Percentiles rank a stretch among this genome's conserved stretches.
Conservation (phyloP, 2,797 vertebrate genomes). For the Platyrinchus mystaceus region DNA sequence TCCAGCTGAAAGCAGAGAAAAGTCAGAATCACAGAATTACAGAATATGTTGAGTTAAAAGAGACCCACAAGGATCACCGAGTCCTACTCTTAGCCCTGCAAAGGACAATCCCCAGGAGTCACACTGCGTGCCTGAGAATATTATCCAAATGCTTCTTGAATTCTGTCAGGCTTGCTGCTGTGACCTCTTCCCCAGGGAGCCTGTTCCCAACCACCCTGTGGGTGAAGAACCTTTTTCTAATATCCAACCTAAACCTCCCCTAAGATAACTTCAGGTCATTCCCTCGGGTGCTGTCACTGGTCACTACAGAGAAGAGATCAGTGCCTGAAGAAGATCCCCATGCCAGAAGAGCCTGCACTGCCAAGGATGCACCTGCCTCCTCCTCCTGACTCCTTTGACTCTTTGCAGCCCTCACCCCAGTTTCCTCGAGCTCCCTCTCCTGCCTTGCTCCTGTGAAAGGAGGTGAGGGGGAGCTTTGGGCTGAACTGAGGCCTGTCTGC, state of each 20-base stretch:
- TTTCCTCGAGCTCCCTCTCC: neutral
- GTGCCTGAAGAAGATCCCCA: neutral
- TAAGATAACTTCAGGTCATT: neutral
- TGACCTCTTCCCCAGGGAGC: neutral
- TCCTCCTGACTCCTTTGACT: fast-evolving
- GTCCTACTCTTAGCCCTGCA: neutral
- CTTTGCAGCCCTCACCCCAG: neutral
- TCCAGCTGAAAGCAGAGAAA: neutral
- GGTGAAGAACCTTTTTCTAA: neutral
- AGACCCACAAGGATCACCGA: neutral
- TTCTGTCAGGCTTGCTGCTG: neutral
- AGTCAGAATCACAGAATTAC: neutral
- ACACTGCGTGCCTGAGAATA: neutral
- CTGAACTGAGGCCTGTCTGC: fast-evolving
- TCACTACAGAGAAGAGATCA: neutral
- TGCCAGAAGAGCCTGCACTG: neutral
- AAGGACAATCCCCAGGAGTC: neutral
- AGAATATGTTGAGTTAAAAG: neutral
- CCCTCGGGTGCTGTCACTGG: neutral
- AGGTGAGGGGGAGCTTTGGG: neutral
- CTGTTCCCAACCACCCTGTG: neutral
- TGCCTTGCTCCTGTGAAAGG: neutral
- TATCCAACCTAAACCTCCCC: neutral
- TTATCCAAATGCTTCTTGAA: no score
- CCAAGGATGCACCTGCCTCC: neutral